Base-by-base conservation (phyloP, 2,888 invertebrate genomes). In the Scaptomyza tumidula region DNA sequence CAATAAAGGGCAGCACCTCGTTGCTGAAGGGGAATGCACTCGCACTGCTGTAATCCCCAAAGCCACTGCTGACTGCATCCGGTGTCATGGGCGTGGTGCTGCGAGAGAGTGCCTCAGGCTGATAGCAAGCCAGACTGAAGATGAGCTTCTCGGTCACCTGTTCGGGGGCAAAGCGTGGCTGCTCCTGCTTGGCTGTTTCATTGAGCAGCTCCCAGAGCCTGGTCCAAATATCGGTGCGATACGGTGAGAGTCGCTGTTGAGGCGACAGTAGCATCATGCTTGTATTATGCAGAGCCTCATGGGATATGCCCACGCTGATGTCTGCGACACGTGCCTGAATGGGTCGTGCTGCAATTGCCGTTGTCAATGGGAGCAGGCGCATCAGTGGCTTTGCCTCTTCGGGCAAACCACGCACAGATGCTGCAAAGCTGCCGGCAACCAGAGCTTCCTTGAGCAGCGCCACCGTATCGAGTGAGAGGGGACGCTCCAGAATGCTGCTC, bases 41-140 rank as follows among this genome's bases (percentile, higher is more conserved):
- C 93, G 93, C 67, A 89, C 91, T 41, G 94, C 93, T 66, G 85
- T 77, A 71, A 62, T 92, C 92, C 1, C 94, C 93, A 39, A 93
- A 93, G 6, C 93, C 92, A 35, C 93, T 93, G 19, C 93, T 91
- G 27, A 61, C 58, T 7, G 82, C 90, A 67, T 94, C 95, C 11
- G 97, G 97, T 0, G 97, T 96, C 92, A 97, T 94, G 10, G 97
- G 97, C 24, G 97, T 97, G 81, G 95, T 96, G 87, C 96, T 96
- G 85, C 97, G 94, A 2, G 97, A 97, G 39, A 97, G 91, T 0
- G 97, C 97, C 92, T 97, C 97, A 0, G 97, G 97, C 94, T 92
- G 97, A 91, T 97, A 97, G 90, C 97, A 97, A 62, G 96, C 95
- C 86, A 97, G 92, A 49, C 96, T 96, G 65, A 96, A 95, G 86